Evolutionary conservation across 2,888 invertebrate genomes (phyloP).

Genomic region (Herminia tarsipennalis): DNA sequence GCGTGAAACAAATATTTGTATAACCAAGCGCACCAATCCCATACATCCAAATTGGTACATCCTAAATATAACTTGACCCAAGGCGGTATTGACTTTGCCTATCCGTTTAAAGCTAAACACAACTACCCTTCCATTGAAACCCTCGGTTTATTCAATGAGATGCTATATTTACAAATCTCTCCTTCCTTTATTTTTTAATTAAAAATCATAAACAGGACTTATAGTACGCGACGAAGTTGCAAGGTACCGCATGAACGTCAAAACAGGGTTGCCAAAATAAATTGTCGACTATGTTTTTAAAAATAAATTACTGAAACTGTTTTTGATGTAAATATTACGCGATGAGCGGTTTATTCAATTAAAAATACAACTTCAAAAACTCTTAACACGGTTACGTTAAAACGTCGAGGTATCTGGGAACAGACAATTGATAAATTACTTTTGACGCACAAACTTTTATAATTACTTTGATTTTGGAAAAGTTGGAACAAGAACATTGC

Average conservation of each 20-base stretch:
- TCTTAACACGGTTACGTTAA: no score
- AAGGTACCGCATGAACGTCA: no score
- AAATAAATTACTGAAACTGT: no score
- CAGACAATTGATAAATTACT: constrained; percentile 45
- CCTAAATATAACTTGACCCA: constrained; percentile 35
- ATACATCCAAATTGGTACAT: constrained; percentile 23
- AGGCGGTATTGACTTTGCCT: constrained; percentile 35
- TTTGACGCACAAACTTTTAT: constrained; percentile 42
- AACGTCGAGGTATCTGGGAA: constrained; percentile 11
- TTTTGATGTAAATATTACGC: no score
- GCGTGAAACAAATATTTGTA: constrained; percentile 20
- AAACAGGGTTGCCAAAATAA: no score
- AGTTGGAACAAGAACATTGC: constrained; percentile 11
- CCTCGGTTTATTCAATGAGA: constrained; percentile 6
- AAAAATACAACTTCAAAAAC: no score
- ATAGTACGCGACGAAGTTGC: no score
- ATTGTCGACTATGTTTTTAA: no score
- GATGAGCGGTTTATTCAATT: no score
- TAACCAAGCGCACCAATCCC: constrained; percentile 9
- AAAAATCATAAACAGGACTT: no score
- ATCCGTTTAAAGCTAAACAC: constrained; percentile 32
- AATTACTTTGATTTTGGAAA: constrained; percentile 31
- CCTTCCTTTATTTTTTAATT: no score
- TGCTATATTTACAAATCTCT: not conserved
- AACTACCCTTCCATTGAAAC: no score